These are phyloP conservation scores for Pteropus rufus DNA, from an alignment of 2,797 vertebrate genomes.

Conservation along the genomic window DNA sequence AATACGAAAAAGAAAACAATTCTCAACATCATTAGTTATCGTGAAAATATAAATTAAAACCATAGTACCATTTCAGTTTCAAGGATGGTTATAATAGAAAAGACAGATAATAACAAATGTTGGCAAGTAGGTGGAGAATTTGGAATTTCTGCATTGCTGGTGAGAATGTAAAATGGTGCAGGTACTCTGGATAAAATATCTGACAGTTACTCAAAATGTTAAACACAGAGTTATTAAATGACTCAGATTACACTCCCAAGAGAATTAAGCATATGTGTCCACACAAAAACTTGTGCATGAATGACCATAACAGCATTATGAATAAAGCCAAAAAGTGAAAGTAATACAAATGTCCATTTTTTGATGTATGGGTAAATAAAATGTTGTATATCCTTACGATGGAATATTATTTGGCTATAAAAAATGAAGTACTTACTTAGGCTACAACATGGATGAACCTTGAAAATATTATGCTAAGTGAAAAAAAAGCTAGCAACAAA, in stretches of 20 bases:
- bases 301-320: not conserved
- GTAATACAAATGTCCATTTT: not conserved
- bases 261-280: not conserved
- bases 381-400: not conserved
- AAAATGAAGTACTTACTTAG: not conserved
- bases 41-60: not conserved
- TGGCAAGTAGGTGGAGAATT: not conserved
- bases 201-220: not conserved
- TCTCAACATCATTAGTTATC: not conserved
- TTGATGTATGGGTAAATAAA: not conserved
- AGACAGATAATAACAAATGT: not conserved
- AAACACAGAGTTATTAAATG: not conserved
- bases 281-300: not conserved
- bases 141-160: accelerated
- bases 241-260: not conserved
- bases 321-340: not conserved
- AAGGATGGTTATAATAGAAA: not conserved
- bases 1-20: not conserved
- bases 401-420: not conserved
- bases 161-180: not conserved
- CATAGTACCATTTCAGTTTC: not conserved
- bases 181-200: not conserved
- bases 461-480: not conserved
- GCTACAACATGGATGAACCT: not conserved
- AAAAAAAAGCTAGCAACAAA: not conserved